Evolutionary conservation across 2,888 invertebrate species (phyloP), one percentile per base, ranked within the genome.

Genomic region (Junonia oenone): DNA sequence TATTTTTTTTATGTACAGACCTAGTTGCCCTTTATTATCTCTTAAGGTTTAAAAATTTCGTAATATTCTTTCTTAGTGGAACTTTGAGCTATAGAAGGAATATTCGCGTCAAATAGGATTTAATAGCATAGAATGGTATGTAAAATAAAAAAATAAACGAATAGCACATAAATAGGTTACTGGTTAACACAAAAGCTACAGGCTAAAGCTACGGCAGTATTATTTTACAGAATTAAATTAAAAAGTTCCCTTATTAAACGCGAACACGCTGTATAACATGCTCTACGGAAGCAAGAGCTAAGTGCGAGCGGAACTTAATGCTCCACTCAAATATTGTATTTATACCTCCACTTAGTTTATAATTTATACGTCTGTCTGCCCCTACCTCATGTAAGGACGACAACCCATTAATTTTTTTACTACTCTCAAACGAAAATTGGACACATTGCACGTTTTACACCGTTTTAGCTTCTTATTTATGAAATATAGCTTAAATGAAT

Each of bases 291-390:
- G 66, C 63, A 50, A 51, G 17, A 52, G 56, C 61, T 58, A 64
- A 58, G 61, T 59, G 58, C 59, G 52, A 63, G 37, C 65, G 64
- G 67, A 66, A 68, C 67, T 61, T 65, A 63, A 64, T 61, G 65
- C 63, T 61, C 63, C 59, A 61, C 57, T 63, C 63, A 56, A 60
- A 65, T 61, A 63, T 51, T 45, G 61, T 63, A 63, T 65, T 63
- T 68, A 62, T 64, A 63, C 62, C 46, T 51, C 56, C 62, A 62
- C 62, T 58, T 59, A 58, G 53, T 31, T 56, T 55, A 59, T 60
- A 59, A 63, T 62, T 66, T 60, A 52, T 59, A 55, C 55, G 43
- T 59, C 56, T 47, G 43, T 51, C 51, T 51, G 49, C 37, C 55
- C 49, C 27, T 29, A 29, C 51, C 43, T 55, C 59, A 58, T 56